Evolutionary conservation across 37 sponge, comb jelly and placozoan species (phyloP), one percentile per base, ranked within the genome.

Genomic region (Theonella swinhoei): DNA sequence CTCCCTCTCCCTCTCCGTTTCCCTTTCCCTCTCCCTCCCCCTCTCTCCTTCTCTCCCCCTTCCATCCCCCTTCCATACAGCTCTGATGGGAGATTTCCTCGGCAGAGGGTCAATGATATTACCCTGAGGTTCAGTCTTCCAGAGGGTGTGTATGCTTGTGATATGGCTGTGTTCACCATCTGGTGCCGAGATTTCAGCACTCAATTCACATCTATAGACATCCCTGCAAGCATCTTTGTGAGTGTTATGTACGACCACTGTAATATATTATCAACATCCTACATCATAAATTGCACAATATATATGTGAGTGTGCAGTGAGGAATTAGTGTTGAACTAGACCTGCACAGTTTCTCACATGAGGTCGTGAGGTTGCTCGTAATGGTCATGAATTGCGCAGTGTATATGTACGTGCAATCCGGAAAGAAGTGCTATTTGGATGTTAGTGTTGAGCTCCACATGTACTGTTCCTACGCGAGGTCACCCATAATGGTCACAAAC

Each of bases 161-260:
- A 85, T 29, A 39, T 85, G 3, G 77, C 47, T 30, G 66, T 32
- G 36, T 85, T 85, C 70, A 85, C 77, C 37, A 30, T 85, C 35
- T 85, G 76, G 76, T 68, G 68, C 35, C 37, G 32, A 43, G 20
- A 25, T 2, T 37, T 23, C 29, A n/a, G 26, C 3, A 35, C 37
- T 2, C 39, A 59, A 4, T 76, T 85, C 29, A 68, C 85, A 25
- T 29, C 30, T 28, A 63, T 85, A 31, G 42, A 68, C 20, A 67
- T 85, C 69, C 85, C 85, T 22, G 3, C 24, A 24, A 32, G 30
- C 29, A 65, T 79, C 33, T 79, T 79, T 61, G 76, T 76, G 54
- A 47, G 54, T 47, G 7, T 47, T 47, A 17, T 14, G n/a, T n/a
- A n/a, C n/a, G n/a, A n/a, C n/a, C n/a, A n/a, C n/a, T n/a, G n/a